Evolutionary conservation across 2,797 vertebrate species (phyloP), one percentile per base, ranked within the genome.

Genomic region (Tragelaphus oryx): DNA sequence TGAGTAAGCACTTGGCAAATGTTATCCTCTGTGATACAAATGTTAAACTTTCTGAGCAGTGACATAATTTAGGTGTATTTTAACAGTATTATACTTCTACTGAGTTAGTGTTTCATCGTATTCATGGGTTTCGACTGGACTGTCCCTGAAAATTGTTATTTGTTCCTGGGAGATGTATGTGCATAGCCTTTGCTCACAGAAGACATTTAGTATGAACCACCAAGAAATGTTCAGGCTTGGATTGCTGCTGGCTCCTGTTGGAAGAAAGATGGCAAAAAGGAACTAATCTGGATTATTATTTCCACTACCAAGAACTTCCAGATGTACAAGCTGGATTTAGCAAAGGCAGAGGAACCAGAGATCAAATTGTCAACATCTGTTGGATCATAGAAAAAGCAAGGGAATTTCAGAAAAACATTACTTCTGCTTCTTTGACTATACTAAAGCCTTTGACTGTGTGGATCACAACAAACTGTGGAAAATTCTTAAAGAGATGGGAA

Each of bases 31-130:
- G 46, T 89, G 46, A 84, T 87, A 93, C 57, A 95, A 96, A 95
- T 48, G 59, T 82, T 93, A 79, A 86, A 79, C 84, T 84, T 87
- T 92, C 87, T 89, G 28, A 71, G 50, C 76, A 68, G 55, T 86
- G 68, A 87, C 41, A 75, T 87, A 85, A 71, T 81, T 65, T 80
- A 41, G 37, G 78, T 87, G n/a, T 74, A 55, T 46, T 89, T 82
- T 68, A 87, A 93, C 3, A 68, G 41, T 59, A 93, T 91, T 88
- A 75, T 79, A 55, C 11, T 84, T 87, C 54, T 52, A 81, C n/a
- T 71, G 57, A 89, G 76, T 94, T 89, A 60, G 74, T 89, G 91
- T 94, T 86, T 92, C 60, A 74, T 87, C 14, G 5, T 88, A 83
- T 91, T 71, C 52, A 74, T 95, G 68, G 50, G 13, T 86, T 90